These are phyloP conservation scores for Harmothoe impar DNA, from an alignment of 2,888 invertebrate genomes.

Conservation along the genomic window DNA sequence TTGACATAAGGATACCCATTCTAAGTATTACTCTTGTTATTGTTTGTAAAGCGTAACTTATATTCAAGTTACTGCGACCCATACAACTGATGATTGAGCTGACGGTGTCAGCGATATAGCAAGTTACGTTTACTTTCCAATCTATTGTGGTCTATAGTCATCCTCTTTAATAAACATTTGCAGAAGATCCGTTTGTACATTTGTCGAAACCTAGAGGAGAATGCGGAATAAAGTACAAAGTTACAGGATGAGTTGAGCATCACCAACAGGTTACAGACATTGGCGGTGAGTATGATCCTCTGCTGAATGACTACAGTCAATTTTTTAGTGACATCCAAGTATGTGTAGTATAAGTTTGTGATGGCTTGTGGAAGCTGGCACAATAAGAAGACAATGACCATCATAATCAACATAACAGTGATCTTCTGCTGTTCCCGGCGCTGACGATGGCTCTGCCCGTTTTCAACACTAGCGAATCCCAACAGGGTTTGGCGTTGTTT, in stretches of 20 bases:
- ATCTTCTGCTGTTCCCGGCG: slow-evolving; percentile 85
- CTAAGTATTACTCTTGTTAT: slow-evolving; percentile 35
- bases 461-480: slow-evolving; percentile 85
- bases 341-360: slow-evolving; percentile 84
- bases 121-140: slow-evolving; percentile 57
- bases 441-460: slow-evolving; percentile 67
- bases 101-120: slow-evolving; percentile 26
- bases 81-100: not conserved
- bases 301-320: slow-evolving; percentile 65
- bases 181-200: slow-evolving; percentile 70
- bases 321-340: slow-evolving; percentile 67
- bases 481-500: slow-evolving; percentile 74
- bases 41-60: not conserved
- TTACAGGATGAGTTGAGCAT: slow-evolving; percentile 90
- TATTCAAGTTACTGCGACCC: not conserved
- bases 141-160: slow-evolving; percentile 50
- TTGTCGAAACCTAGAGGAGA: slow-evolving; percentile 84
- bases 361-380: slow-evolving; percentile 90
- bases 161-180: slow-evolving; percentile 63
- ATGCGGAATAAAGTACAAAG: slow-evolving; percentile 90
- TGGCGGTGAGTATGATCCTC: slow-evolving; percentile 85
- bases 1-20: slow-evolving; percentile 61
- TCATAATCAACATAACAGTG: slow-evolving; percentile 90
- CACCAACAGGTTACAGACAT: slow-evolving; percentile 89
- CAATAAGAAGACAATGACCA: slow-evolving; percentile 89